These are phyloP conservation scores for Trachymyrmex cornetzi DNA, from an alignment of 1,140 invertebrate genomes.

Conservation along the genomic window DNA sequence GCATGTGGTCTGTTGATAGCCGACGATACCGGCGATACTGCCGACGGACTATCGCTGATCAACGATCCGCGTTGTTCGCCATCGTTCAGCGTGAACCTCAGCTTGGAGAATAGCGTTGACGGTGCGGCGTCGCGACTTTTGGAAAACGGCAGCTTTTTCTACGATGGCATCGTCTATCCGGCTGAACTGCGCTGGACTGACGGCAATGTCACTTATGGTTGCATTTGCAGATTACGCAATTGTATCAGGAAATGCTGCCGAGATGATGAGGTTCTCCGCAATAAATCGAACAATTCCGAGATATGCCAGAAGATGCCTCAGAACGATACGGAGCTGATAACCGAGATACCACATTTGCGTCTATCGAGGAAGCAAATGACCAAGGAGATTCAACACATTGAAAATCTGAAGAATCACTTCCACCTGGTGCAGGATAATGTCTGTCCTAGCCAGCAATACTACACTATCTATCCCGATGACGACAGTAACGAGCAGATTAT, in stretches of 20 bases:
- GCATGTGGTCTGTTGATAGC: slow-evolving; percentile 40
- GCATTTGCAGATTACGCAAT: slow-evolving; percentile 72
- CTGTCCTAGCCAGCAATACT: slow-evolving; percentile 18
- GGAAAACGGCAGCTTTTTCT: slow-evolving; percentile 63
- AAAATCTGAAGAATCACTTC: slow-evolving; percentile 70
- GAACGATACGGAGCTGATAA: not conserved
- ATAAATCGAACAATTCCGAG: not conserved
- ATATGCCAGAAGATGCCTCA: slow-evolving; percentile 50
- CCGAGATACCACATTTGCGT: slow-evolving; percentile 24
- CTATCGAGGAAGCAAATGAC: slow-evolving; percentile 50
- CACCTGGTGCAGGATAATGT: slow-evolving; percentile 61
- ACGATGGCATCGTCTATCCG: slow-evolving; percentile 71
- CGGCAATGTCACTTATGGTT: slow-evolving; percentile 72
- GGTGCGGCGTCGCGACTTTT: not conserved
- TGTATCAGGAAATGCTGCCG: slow-evolving; percentile 85
- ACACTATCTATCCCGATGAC: slow-evolving; percentile 67
- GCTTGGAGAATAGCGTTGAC: not conserved
- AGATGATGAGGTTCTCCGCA: slow-evolving; percentile 77
- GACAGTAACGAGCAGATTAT: slow-evolving; percentile 72
- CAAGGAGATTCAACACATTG: slow-evolving; percentile 58
- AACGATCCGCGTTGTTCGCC: slow-evolving; percentile 40
- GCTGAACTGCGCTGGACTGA: slow-evolving; percentile 61
- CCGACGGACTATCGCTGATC: not conserved
- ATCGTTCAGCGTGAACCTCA: slow-evolving; percentile 32
- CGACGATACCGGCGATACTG: not conserved